Conservation (phyloP, 2,797 vertebrate species). For the Falco peregrinus region DNA sequence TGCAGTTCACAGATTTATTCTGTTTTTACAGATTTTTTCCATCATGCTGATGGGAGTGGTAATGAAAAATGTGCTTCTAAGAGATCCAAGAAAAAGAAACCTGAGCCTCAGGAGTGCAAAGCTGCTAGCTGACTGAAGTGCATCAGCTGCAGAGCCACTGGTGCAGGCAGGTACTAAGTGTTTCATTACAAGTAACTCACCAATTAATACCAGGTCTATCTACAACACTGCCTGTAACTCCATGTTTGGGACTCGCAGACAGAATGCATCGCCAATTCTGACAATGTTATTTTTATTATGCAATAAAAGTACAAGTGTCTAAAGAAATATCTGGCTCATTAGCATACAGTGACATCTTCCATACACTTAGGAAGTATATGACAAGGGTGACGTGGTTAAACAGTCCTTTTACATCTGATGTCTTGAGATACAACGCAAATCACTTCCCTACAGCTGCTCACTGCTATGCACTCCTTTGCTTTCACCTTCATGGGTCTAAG, state of each 20-base stretch:
- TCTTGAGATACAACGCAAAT: not conserved
- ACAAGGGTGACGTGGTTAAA: not conserved
- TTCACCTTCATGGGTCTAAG: fast-evolving
- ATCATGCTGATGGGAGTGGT: not conserved
- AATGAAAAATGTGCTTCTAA: not conserved
- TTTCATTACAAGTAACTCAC: not conserved
- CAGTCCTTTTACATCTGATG: not conserved
- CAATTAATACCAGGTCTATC: not conserved
- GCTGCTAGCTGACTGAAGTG: not conserved
- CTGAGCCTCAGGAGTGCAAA: not conserved
- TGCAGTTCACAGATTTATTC: not conserved
- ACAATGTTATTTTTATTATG: not conserved
- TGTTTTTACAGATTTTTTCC: not conserved
- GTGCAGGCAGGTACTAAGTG: not conserved
- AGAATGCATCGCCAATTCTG: fast-evolving
- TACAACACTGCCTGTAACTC: not conserved
- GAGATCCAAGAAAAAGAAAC: not conserved
- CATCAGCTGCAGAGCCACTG: not conserved
- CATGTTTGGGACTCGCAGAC: not conserved
- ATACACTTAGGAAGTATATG: not conserved
- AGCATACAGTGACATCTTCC: not conserved
- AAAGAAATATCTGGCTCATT: not conserved
- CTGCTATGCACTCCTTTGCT: not conserved
- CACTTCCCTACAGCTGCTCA: not conserved
- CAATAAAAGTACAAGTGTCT: not conserved